These are phyloP conservation scores for Aporophyla lueneburgensis DNA, from an alignment of 2,888 invertebrate genomes.

Conservation along the genomic window DNA sequence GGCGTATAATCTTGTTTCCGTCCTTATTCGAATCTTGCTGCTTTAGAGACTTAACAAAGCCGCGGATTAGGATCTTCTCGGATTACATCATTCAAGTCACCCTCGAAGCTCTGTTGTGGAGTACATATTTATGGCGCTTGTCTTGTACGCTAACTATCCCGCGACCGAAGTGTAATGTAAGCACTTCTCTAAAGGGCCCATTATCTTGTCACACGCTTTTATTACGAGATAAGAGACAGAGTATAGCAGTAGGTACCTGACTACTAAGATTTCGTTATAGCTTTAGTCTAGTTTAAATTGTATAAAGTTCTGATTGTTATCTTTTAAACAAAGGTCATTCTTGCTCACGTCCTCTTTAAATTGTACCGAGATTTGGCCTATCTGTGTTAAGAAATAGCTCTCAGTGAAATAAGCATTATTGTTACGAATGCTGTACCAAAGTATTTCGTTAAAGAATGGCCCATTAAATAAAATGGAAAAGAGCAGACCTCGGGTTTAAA, in stretches of 20 bases:
- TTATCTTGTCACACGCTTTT: conserved; percentile 51
- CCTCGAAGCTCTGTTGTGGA: conserved; percentile 22
- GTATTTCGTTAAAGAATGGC: neutral
- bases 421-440: neutral
- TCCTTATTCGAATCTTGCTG: conserved; percentile 27
- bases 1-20: conserved; percentile 50
- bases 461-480: conserved; percentile 7
- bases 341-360: neutral
- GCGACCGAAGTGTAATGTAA: conserved; percentile 48
- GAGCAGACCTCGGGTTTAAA: conserved; percentile 19
- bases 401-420: too few relatives aligned
- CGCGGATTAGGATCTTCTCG: conserved; percentile 49
- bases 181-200: conserved; percentile 39
- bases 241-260: neutral
- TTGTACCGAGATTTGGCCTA: neutral
- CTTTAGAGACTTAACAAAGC: conserved; percentile 46
- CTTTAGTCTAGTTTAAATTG: neutral
- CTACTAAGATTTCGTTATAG: neutral
- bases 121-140: conserved; percentile 46
- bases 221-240: conserved; percentile 33
- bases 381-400: too few relatives aligned
- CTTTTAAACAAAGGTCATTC: neutral
- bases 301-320: neutral
- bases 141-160: conserved; percentile 21
- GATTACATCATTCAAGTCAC: conserved; percentile 48